Evolutionary conservation across 2,797 vertebrate genomes (phyloP), one percentile per base, ranked within the genome.

Genomic region (Cossypha caffra): DNA sequence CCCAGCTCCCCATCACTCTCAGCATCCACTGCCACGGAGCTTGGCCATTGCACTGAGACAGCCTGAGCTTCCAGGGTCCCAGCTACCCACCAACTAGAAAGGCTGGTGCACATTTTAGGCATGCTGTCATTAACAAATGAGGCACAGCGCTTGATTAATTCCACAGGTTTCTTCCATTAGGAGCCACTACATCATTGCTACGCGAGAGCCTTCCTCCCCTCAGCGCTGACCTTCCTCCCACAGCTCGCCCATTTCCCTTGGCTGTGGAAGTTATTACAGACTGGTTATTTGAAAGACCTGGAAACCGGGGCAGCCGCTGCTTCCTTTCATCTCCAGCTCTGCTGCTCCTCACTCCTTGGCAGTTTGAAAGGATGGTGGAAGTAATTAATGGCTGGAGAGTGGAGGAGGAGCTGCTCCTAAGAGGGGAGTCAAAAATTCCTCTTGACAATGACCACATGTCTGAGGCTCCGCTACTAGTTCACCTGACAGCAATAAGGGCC

Each of bases 391-490:
- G 97, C 93, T 69, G 42, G 88, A 88, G 91, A 94, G 87, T 80
- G 92, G 68, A 83, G 96, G 97, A 96, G 71, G 90, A 95, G 95
- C 95, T 80, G 62, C 75, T 95, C 95, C 73, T 74, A 86, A 95
- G 95, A 97, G 92, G 85, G 76, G 95, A 98, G 98, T 98, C 98
- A 98, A 97, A 98, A 98, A 98, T 97, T 97, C 96, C 93, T 94
- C 79, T 98, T 98, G 98, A 98, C 88, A 79, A 97, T 97, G 98
- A 97, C 97, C 98, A 98, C 98, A 97, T 98, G 98, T 93, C 79
- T 92, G 92, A 95, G 82, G 73, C 91, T 93, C 6, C 1, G 78
- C 92, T 97, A 97, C 96, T 40, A 93, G 95, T 96, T 95, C 97
- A 96, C 95, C 94, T 96, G 96, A 96, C 95, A 96, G 91, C 77